Evolutionary conservation across 2,113 vertebrate genomes (phyloP).

Genomic region (Chloropsis hardwickii): DNA sequence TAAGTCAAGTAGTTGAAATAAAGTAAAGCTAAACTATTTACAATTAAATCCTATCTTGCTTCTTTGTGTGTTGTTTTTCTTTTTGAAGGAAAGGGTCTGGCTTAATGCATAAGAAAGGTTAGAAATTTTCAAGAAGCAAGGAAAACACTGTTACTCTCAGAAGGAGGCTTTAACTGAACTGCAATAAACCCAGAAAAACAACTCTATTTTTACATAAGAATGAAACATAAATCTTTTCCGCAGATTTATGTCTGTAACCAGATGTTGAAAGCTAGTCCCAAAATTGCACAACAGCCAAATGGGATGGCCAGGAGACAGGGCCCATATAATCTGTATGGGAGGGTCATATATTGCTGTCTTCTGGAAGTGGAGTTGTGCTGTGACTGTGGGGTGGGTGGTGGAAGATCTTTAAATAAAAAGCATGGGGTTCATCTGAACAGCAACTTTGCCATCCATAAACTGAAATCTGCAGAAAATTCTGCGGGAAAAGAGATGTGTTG

Average conservation of each 20-base stretch:
- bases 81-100: not conserved
- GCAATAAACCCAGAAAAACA: not conserved
- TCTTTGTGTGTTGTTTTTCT: not conserved
- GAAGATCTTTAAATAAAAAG: not conserved
- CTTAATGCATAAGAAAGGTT: not conserved
- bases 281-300: fast-evolving
- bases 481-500: fast-evolving
- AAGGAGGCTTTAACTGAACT: not conserved
- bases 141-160: not conserved
- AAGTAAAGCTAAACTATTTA: not conserved
- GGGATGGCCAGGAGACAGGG: not conserved
- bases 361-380: not conserved
- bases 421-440: not conserved
- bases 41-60: not conserved
- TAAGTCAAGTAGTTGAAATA: not conserved
- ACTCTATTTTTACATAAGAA: not conserved
- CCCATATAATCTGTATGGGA: fast-evolving
- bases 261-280: not conserved
- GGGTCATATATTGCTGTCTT: fast-evolving
- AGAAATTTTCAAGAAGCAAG: not conserved
- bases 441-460: not conserved
- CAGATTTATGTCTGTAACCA: not conserved
- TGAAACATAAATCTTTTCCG: not conserved
- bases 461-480: not conserved
- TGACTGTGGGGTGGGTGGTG: not conserved